These are phyloP conservation scores for Coranthus polyacanthus DNA, from an alignment of 2,797 vertebrate species.

Conservation along the genomic window DNA sequence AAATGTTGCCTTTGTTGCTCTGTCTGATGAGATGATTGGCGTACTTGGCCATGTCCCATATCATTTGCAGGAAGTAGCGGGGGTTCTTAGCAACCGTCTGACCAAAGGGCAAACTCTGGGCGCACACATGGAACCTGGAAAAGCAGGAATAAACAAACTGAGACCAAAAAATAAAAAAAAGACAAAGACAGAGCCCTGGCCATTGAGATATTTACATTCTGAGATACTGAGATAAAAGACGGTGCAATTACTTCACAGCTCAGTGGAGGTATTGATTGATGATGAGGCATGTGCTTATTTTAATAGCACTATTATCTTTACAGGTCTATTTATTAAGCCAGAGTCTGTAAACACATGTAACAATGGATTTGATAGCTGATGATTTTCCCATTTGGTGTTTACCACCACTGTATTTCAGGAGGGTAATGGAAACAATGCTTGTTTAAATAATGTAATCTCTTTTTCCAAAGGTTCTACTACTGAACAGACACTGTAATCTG, in stretches of 20 bases:
- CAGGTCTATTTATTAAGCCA: background rate
- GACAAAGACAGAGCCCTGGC: background rate
- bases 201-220: slow-evolving; percentile 21
- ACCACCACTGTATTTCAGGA: background rate
- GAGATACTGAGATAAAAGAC: slow-evolving; percentile 20
- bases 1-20: slow-evolving; percentile 86
- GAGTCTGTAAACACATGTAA: background rate
- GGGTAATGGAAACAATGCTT: background rate
- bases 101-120: slow-evolving; percentile 89
- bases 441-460: background rate
- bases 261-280: slow-evolving; percentile 21
- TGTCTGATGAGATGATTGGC: slow-evolving; percentile 84
- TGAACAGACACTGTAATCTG: background rate
- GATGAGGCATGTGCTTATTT: background rate
- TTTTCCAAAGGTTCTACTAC: background rate
- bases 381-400: slow-evolving; percentile 3
- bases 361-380: background rate
- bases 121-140: slow-evolving; percentile 92
- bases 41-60: slow-evolving; percentile 85
- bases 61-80: slow-evolving; percentile 87
- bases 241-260: background rate
- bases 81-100: slow-evolving; percentile 89
- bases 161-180: background rate
- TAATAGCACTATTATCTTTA: slow-evolving; percentile 11
- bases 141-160: slow-evolving; percentile 26